A percentile compares a stretch with the other conserved stretches of the same genome.
Conservation (phyloP, 1,140 invertebrate species). For the Delia radicum region DNA sequence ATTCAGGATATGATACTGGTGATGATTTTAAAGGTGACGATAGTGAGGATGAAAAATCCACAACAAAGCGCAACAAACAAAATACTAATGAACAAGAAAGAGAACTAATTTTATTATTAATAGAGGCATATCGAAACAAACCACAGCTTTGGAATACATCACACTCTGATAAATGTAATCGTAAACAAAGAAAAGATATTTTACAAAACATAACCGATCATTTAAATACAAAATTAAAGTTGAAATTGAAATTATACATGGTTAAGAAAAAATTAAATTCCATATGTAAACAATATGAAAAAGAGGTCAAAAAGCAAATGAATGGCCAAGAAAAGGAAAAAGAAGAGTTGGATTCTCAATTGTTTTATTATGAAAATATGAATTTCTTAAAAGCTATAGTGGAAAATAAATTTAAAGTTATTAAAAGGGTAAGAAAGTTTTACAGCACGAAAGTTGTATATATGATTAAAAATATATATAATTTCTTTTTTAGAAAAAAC, state of each 20-base stretch:
- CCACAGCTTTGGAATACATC: slow-evolving; percentile 17
- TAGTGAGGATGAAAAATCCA: not conserved
- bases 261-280: slow-evolving; percentile 3
- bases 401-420: not conserved
- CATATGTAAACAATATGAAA: slow-evolving; percentile 6
- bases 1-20: not conserved
- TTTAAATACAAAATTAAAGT: not conserved
- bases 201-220: not conserved
- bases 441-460: no score
- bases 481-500: not conserved
- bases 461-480: not conserved
- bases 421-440: slow-evolving; percentile 17
- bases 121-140: not conserved
- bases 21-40: not conserved
- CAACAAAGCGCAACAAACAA: not conserved
- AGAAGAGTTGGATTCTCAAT: not conserved
- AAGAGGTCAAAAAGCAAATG: not conserved
- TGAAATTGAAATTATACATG: not conserved
- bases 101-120: not conserved
- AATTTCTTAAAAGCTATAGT: not conserved
- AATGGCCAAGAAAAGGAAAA: not conserved
- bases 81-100: not conserved
- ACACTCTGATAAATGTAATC: not conserved
- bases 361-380: slow-evolving; percentile 25
- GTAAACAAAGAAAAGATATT: not conserved